These are phyloP conservation scores for Rhinophrynus dorsalis DNA, from an alignment of 2,797 vertebrate species.

Conservation along the genomic window DNA sequence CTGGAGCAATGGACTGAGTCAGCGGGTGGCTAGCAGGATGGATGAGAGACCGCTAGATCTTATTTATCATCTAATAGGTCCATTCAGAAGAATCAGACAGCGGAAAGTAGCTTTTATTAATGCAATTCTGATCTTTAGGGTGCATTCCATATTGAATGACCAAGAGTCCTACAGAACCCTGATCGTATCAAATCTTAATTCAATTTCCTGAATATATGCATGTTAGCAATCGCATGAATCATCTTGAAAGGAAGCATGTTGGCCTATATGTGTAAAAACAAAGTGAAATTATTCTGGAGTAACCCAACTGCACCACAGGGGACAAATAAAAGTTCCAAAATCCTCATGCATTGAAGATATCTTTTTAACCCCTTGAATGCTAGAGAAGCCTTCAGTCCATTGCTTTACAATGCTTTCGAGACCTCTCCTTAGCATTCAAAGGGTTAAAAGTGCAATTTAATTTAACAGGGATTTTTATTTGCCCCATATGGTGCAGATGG, in stretches of 20 bases:
- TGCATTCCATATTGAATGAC: constrained; percentile 16
- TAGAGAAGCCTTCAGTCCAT: no score
- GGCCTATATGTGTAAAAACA: no score
- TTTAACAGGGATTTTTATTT: no score
- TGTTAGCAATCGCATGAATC: neutral
- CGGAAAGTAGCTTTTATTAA: constrained; percentile 30
- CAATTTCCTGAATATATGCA: neutral
- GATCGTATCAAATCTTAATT: neutral
- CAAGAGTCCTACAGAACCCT: neutral
- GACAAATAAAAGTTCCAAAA: no score
- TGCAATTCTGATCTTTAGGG: constrained; percentile 20
- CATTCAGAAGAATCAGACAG: constrained; percentile 12
- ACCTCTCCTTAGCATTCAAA: no score
- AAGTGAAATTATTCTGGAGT: no score
- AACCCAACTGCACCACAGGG: no score
- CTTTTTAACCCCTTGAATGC: no score
- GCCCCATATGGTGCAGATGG: no score
- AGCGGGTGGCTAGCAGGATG: neutral
- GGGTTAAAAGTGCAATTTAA: no score
- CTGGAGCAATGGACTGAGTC: neutral
- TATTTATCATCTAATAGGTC: constrained; percentile 8
- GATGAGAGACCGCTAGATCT: neutral
- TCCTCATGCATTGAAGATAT: no score
- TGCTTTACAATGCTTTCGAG: no score
- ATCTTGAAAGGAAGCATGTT: neutral